Conservation (phyloP, 2,888 invertebrate genomes). For the Agriopis aurantiaria region DNA sequence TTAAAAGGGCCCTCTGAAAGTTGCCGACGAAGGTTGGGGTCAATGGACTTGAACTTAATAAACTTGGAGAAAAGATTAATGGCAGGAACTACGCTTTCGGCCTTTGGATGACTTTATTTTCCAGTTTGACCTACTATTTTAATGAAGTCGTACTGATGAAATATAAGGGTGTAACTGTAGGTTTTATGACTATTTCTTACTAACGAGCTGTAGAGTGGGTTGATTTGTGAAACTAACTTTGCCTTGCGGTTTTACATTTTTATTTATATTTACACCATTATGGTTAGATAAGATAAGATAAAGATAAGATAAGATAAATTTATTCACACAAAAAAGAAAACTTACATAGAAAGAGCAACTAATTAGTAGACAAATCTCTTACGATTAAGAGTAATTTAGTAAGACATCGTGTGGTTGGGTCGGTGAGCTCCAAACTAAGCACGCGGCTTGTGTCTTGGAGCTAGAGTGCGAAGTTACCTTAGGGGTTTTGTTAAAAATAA, state of each 20-base stretch:
- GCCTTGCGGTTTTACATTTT: not conserved
- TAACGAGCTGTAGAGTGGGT: slow-evolving; percentile 3
- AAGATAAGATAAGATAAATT: too few relatives aligned
- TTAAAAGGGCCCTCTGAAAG: slow-evolving; percentile 38
- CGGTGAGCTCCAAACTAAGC: too few relatives aligned
- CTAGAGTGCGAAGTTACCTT: too few relatives aligned
- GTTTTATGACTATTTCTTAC: slow-evolving; percentile 10
- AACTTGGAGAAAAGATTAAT: slow-evolving; percentile 46
- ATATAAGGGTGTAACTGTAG: slow-evolving; percentile 21
- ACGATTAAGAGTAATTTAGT: too few relatives aligned
- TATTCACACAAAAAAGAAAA: too few relatives aligned
- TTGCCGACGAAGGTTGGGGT: slow-evolving; percentile 38
- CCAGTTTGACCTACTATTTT: slow-evolving; percentile 25
- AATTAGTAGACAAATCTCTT: too few relatives aligned
- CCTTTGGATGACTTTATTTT: slow-evolving; percentile 38
- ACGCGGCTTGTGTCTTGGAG: too few relatives aligned
- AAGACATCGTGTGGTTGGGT: too few relatives aligned
- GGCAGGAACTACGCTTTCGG: slow-evolving; percentile 35
- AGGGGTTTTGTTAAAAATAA: too few relatives aligned
- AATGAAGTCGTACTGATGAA: slow-evolving; percentile 30
- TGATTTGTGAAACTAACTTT: not conserved
- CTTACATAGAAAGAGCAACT: too few relatives aligned
- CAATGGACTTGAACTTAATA: slow-evolving; percentile 48
- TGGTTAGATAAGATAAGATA: too few relatives aligned
- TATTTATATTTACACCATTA: too few relatives aligned